Conservation (phyloP, 2,888 invertebrate species). For the Oasisia sp. region DNA sequence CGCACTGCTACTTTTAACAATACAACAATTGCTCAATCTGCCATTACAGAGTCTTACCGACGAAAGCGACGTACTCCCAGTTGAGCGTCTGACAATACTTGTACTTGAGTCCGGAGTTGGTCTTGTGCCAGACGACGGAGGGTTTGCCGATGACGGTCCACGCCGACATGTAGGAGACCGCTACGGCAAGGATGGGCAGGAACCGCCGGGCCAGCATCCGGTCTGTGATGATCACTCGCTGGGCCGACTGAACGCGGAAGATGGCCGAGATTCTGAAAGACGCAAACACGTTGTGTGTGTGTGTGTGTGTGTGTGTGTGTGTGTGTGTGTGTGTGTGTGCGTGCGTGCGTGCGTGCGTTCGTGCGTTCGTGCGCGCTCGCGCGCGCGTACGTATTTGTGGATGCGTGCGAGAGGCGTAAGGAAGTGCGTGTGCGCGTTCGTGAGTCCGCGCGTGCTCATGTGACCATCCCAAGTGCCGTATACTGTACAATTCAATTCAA, state of each 20-base stretch:
- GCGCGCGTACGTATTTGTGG: too few species aligned
- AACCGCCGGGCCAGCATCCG: constrained; percentile 92
- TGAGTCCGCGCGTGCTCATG: too few species aligned
- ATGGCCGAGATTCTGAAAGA: constrained; percentile 84
- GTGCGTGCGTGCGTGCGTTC: too few species aligned
- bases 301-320: too few species aligned
- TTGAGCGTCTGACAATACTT: constrained; percentile 91
- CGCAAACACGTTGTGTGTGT: background rate
- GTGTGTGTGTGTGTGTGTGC: too few species aligned
- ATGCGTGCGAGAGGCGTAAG: too few species aligned
- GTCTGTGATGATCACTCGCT: constrained; percentile 91
- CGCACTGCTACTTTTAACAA: background rate
- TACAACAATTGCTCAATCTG: background rate
- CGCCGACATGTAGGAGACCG: constrained; percentile 86
- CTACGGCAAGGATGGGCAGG: constrained; percentile 88
- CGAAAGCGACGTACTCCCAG: constrained; percentile 94
- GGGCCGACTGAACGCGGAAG: constrained; percentile 91
- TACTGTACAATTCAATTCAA: too few species aligned
- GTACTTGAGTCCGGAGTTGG: constrained; percentile 79
- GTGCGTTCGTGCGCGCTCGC: too few species aligned
- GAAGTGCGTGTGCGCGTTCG: too few species aligned
- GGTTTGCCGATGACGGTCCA: constrained; percentile 78
- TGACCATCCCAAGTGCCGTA: too few species aligned
- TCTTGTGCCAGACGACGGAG: constrained; percentile 42
- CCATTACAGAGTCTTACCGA: constrained; percentile 71